Conservation (phyloP, 2,888 invertebrate genomes). For the Zaprionus obscuricornis region DNA sequence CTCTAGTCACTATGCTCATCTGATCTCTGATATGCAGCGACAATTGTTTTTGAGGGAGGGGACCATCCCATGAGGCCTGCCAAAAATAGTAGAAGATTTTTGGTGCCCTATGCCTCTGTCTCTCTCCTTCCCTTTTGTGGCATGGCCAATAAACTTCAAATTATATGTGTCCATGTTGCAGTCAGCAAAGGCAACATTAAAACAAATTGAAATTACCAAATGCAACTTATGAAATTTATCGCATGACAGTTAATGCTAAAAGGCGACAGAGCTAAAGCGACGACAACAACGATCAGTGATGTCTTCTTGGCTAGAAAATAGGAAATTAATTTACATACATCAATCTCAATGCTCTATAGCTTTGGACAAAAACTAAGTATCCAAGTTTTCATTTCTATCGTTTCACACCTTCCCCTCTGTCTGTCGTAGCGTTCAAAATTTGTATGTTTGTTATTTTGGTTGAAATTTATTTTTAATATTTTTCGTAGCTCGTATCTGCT, state of each 20-base stretch:
- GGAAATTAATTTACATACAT: slow-evolving; percentile 64
- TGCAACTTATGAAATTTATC: slow-evolving; percentile 70
- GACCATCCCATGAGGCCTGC: slow-evolving; percentile 53
- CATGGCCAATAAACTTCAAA: slow-evolving; percentile 65
- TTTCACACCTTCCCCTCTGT: too few species aligned
- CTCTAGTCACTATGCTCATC: background rate
- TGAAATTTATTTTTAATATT: slow-evolving; percentile 63
- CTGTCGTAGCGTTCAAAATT: slow-evolving; percentile 29
- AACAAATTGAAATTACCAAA: slow-evolving; percentile 75
- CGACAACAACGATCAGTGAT: slow-evolving; percentile 12
- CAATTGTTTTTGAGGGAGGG: slow-evolving; percentile 48
- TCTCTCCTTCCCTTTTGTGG: background rate
- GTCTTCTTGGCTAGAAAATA: slow-evolving; percentile 18
- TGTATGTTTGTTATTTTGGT: slow-evolving; percentile 59
- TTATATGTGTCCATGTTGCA: slow-evolving; percentile 47
- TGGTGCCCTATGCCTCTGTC: background rate
- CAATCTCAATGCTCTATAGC: slow-evolving; percentile 59
- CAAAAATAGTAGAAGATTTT: slow-evolving; percentile 48
- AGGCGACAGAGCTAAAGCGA: background rate
- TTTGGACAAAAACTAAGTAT: slow-evolving; percentile 1
- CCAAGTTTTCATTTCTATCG: too few species aligned
- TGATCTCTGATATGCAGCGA: slow-evolving; percentile 44
- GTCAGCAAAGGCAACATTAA: slow-evolving; percentile 55
- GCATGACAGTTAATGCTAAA: slow-evolving; percentile 31
- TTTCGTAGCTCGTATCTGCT: too few species aligned